Conservation (phyloP, 92 coral and sea anemone species). For the Palythoa heliodiscus region DNA sequence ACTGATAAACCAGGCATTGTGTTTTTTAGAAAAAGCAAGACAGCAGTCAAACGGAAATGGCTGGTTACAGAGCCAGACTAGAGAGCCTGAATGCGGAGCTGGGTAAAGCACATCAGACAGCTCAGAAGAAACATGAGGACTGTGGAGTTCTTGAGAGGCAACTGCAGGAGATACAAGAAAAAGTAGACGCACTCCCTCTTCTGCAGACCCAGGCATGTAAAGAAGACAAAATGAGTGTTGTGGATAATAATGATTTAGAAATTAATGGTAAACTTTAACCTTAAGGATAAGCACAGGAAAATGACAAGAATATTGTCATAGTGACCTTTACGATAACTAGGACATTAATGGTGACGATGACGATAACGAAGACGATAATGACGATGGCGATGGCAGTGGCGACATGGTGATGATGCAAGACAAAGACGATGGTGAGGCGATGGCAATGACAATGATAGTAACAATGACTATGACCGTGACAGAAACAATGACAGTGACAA, state of each 20-base stretch:
- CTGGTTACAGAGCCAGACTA: slow-evolving; percentile 28
- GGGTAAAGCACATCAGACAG: slow-evolving; percentile 7
- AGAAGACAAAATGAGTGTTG: not conserved
- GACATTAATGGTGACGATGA: no score
- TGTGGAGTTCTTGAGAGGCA: slow-evolving; percentile 14
- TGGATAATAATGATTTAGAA: not conserved
- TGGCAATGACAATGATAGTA: no score
- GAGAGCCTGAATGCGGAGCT: slow-evolving; percentile 27
- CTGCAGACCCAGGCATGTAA: slow-evolving; percentile 27
- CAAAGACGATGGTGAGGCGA: no score
- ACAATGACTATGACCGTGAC: no score
- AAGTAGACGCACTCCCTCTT: slow-evolving; percentile 15
- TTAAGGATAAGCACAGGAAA: not conserved
- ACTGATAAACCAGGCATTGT: not conserved
- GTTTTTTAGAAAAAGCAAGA: slow-evolving; percentile 32
- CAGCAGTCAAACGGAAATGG: slow-evolving; percentile 28
- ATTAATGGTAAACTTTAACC: no score
- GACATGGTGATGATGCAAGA: no score
- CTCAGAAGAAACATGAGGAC: no score
- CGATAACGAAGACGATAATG: no score
- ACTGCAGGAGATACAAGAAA: not conserved
- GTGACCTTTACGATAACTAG: no score
- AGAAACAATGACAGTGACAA: no score
- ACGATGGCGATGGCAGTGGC: no score
- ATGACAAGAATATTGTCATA: slow-evolving; percentile 19